Evolutionary conservation across 2,888 invertebrate species (phyloP), one percentile per base, ranked within the genome.

Genomic region (Agrilus cyanescens): DNA sequence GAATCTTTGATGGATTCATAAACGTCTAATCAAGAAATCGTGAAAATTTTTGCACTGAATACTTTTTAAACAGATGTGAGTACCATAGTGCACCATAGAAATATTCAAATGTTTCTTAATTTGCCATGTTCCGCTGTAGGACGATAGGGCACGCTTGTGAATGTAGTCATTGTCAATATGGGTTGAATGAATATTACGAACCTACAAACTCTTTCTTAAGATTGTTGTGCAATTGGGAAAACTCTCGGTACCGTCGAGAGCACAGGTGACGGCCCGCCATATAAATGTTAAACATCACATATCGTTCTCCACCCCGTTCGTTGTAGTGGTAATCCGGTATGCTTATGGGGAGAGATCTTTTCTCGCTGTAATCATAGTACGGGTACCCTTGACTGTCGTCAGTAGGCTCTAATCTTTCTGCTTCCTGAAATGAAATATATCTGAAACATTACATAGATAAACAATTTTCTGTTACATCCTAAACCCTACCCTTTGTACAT

Each of bases 211-310:
- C 95, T 66, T 91, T 86, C 65, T 94, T 87, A 42, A 96, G 72
- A 55, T 82, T 82, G 57, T 82, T 78, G 61, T 96, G 89, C 47
- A 97, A 71, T 51, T 85, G 84, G 7, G 91, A 81, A 66, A 97
- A 98, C 71, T 98, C 98, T 46, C 94, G 76, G 66, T 97, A 98
- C 32, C 98, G 75, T 39, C 97, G 74, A 38, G 96, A 96, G 69
- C 98, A 98, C 41, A 98, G 72, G 64, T 97, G 97, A 30, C 97
- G 72, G 0, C 97, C 97, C 5, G 98, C 97, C 96, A 98, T 97
- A 68, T 98, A 95, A 49, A 98, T 95, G 64, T 97, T 97, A 70
- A 90, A 98, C 8, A 82, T 93, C 54, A 95, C 93, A 70, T 82
- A 96, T 53, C 88, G 82, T 57, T 96, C 88, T 40, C 89, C 89